Conservation (phyloP, 2,113 vertebrate species). For the Scartelaos histophorus region DNA sequence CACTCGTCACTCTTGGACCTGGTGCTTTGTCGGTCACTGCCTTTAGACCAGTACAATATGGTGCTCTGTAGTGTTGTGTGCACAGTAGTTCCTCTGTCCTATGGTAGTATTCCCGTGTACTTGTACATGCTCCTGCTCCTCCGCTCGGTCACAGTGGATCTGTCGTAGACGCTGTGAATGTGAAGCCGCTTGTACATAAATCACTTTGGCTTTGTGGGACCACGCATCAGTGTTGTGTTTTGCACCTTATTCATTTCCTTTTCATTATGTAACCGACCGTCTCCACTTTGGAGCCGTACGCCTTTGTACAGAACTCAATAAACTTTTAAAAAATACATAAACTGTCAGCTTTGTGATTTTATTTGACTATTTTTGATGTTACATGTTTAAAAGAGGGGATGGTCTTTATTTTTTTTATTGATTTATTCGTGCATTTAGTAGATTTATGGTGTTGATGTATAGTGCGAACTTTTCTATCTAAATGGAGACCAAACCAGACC, state of each 20-base stretch:
- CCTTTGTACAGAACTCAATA: constrained; percentile 70
- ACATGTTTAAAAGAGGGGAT: no score
- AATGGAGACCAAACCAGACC: no score
- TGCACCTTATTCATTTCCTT: constrained; percentile 75
- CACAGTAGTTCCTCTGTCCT: not conserved
- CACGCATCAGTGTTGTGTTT: constrained; percentile 63
- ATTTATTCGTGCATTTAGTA: no score
- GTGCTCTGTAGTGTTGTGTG: constrained; percentile 14
- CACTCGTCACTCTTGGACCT: not conserved
- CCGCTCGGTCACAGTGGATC: constrained; percentile 12
- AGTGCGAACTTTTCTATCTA: no score
- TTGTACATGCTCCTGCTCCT: constrained; percentile 22
- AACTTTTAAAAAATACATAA: constrained; percentile 51
- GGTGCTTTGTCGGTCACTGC: constrained; percentile 34
- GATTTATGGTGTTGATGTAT: no score
- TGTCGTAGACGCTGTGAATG: constrained; percentile 39
- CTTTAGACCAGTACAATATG: not conserved
- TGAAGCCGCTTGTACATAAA: constrained; percentile 65
- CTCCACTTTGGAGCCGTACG: constrained; percentile 67
- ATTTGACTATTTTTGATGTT: not conserved
- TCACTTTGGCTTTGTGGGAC: constrained; percentile 16
- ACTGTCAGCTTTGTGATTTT: not conserved
- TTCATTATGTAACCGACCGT: constrained; percentile 71
- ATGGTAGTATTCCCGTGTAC: constrained; percentile 41
- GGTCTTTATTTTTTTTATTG: no score